phyloP scores from a whole-genome alignment of 2,888 invertebrate genomes.

The Coenonympha glycerion region DNA sequence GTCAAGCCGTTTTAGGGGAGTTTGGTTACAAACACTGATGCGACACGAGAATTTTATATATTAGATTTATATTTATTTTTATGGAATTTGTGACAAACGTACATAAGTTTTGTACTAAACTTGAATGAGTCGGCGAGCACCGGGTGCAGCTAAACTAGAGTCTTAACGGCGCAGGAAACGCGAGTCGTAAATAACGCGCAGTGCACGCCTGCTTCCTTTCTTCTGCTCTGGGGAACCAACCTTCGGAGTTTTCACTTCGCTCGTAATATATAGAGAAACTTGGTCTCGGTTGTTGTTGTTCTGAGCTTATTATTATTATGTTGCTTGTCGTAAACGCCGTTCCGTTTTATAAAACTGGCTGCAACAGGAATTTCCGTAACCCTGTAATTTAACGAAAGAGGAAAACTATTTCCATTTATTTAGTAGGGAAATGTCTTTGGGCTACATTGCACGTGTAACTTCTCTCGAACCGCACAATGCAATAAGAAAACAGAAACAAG shows the following conservation, averaged over 20 bases:
- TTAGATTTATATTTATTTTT: neutral
- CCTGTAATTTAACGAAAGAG: conserved; percentile 6
- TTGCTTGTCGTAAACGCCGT: conserved; percentile 28
- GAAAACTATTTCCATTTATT: conserved; percentile 9
- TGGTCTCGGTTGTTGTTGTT: conserved; percentile 17
- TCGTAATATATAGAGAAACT: conserved; percentile 31
- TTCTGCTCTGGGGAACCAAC: conserved; percentile 45
- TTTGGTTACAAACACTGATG: too few relatives aligned
- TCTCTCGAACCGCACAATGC: conserved; percentile 8
- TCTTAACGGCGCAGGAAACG: conserved; percentile 55
- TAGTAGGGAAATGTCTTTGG: neutral
- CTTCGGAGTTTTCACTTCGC: conserved; percentile 41
- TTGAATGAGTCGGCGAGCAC: conserved; percentile 27
- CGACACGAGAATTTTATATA: too few relatives aligned
- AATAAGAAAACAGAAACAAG: conserved; percentile 20
- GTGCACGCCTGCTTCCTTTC: conserved; percentile 60
- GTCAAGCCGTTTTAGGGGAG: too few relatives aligned
- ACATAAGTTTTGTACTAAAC: neutral
- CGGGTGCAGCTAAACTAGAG: conserved; percentile 45
- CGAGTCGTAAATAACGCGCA: conserved; percentile 64
- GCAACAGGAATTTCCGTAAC: conserved; percentile 3
- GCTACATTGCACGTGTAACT: conserved; percentile 5
- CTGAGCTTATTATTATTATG: conserved; percentile 9
- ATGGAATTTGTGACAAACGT: neutral
- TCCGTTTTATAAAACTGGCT: conserved; percentile 23